Base-by-base conservation (phyloP, 2,888 invertebrate genomes). In the Mycalesis mineus region DNA sequence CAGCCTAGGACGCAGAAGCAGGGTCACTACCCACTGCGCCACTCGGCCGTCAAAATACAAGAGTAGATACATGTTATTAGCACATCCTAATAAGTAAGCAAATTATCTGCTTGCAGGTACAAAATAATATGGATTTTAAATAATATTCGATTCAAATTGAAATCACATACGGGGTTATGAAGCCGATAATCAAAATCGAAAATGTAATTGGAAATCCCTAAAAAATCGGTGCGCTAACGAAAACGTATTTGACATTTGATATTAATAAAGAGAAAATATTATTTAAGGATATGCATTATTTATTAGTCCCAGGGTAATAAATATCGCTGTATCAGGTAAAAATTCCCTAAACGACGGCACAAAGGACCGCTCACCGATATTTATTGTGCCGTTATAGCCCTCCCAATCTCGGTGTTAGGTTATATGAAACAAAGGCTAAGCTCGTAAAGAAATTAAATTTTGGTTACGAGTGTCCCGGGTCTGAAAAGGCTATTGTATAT, bases 301-400 rank as follows among this genome's bases (percentile, higher is more conserved):
- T 39, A 49, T 49, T 28, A 37, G 5, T 5, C 22, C 37, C 7
- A 6, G 3, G 29, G 40, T 37, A 14, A 52, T 33, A 52, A 31
- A 33, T 36, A 36, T 36, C 11, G 44, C 13, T 44, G 42, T 49
- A 41, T 49, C 44, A 40, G 55, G 53, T 49, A 55, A 59, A 57
- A 57, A 57, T 31, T 49, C 60, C 60, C 57, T 52, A 58, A 62
- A 59, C 44, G 59, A 44, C 13, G 29, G 55, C 54, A 54, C 52
- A 62, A 55, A 48, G 41, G 42, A 31, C 44, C 42, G 48, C 33
- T 50, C 45, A 33, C 36, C 39, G 48, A 55, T 53, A 62, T 62
- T 62, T 60, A 55, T 60, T 37, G 55, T 50, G 44, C 49, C 49
- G 52, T 60, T 60, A 58, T 53, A 37, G 52, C 52, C 55, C 49